phyloP scores from a whole-genome alignment of 2,888 invertebrate species.

The Parapristionchus giblindavisi region DNA sequence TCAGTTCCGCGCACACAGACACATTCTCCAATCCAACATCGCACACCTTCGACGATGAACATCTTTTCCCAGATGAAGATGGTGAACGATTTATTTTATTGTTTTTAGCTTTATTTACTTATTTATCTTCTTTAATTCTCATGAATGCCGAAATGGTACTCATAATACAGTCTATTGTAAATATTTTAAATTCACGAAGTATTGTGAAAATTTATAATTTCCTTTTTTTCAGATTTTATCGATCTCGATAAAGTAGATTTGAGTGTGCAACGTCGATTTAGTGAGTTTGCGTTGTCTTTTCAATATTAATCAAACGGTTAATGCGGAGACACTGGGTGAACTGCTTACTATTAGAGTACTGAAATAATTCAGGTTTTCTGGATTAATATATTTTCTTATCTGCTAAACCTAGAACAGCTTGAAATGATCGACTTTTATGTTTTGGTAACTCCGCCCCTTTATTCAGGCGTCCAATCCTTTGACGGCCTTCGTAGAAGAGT shows the following conservation, averaged over 20 bases:
- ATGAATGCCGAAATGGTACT: too few relatives aligned
- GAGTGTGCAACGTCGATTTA: background rate
- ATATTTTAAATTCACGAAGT: background rate
- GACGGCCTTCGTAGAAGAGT: background rate
- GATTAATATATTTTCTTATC: too few relatives aligned
- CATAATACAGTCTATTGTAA: too few relatives aligned
- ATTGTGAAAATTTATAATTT: background rate
- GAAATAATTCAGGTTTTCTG: too few relatives aligned
- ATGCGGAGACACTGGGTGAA: background rate
- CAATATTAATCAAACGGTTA: background rate
- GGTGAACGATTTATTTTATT: background rate
- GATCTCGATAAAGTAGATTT: conserved; percentile 17
- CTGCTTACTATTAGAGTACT: too few relatives aligned
- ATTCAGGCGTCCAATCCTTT: conserved; percentile 20
- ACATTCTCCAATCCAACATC: background rate
- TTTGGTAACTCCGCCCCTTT: background rate
- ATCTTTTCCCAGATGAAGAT: conserved; percentile 16
- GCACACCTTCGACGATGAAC: conserved; percentile 24
- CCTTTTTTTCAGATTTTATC: conserved; percentile 28
- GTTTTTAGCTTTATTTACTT: too few relatives aligned
- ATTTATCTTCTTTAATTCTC: too few relatives aligned
- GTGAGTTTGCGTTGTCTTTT: conserved; percentile 21
- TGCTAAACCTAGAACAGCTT: too few relatives aligned
- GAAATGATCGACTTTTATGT: background rate
- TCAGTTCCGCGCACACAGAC: conserved; percentile 9